Evolutionary conservation across 2,113 vertebrate species (phyloP).

Genomic region (Vulpes vulpes): DNA sequence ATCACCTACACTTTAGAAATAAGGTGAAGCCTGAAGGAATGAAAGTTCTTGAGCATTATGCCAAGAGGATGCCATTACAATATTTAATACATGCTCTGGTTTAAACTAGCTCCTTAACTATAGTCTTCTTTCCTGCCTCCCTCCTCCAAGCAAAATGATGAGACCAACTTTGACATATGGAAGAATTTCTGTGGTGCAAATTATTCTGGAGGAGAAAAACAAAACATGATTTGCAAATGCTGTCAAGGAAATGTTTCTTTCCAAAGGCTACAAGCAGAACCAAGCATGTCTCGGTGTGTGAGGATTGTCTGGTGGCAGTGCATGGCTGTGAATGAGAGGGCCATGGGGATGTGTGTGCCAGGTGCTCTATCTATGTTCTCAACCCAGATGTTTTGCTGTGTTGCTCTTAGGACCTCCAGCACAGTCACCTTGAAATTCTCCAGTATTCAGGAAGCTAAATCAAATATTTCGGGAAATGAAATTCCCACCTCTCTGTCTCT

Average conservation of each 20-base stretch:
- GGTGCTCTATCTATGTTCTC: background rate
- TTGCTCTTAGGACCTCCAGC: background rate
- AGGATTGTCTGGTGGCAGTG: background rate
- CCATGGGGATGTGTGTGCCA: rapidly evolving
- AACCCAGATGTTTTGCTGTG: background rate
- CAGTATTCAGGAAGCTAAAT: slow-evolving; percentile 11
- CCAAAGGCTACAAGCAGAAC: slow-evolving; percentile 5
- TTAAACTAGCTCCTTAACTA: slow-evolving; percentile 41
- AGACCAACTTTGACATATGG: slow-evolving; percentile 71
- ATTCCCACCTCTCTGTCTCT: background rate
- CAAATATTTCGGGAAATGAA: background rate
- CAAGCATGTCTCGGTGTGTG: background rate
- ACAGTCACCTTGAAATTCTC: background rate
- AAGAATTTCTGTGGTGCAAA: slow-evolving; percentile 57
- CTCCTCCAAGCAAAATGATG: slow-evolving; percentile 55
- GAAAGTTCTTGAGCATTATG: slow-evolving; percentile 42
- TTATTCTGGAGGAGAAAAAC: slow-evolving; percentile 74
- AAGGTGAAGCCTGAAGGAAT: slow-evolving; percentile 41
- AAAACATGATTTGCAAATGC: slow-evolving; percentile 73
- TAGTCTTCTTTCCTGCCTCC: background rate
- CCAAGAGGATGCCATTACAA: background rate
- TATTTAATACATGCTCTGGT: slow-evolving; percentile 42
- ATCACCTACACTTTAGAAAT: slow-evolving; percentile 57
- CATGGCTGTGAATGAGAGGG: background rate
- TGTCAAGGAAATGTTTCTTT: slow-evolving; percentile 70